phyloP scores from a whole-genome alignment of 2,888 invertebrate genomes.

The Cheilosia urbana region DNA sequence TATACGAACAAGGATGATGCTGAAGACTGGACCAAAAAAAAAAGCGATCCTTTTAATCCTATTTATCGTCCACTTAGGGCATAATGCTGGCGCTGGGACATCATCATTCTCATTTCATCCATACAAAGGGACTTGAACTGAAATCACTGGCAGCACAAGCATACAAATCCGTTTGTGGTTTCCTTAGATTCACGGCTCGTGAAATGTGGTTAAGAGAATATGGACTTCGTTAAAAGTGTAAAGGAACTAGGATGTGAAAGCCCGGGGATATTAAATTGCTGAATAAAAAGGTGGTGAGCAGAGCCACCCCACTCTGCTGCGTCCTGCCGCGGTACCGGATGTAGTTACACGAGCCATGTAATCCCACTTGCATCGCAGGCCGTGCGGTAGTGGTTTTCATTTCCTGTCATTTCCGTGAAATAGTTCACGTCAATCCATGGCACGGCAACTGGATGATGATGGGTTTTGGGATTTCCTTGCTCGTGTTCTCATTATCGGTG shows the following conservation, averaged over 20 bases:
- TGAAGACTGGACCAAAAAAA: slow-evolving; percentile 7
- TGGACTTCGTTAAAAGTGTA: slow-evolving; percentile 31
- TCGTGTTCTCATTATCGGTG: slow-evolving; percentile 68
- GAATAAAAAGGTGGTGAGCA: slow-evolving; percentile 4
- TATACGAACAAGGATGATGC: slow-evolving; percentile 14
- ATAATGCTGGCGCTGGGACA: slow-evolving; percentile 60
- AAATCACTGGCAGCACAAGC: slow-evolving; percentile 23
- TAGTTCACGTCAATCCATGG: slow-evolving; percentile 51
- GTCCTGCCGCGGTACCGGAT: not conserved
- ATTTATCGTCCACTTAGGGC: slow-evolving; percentile 56
- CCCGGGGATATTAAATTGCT: slow-evolving; percentile 47
- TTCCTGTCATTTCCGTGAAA: slow-evolving; percentile 30
- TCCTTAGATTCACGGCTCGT: slow-evolving; percentile 25
- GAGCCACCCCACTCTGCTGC: not conserved
- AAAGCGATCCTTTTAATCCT: slow-evolving; percentile 42
- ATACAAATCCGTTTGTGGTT: slow-evolving; percentile 35
- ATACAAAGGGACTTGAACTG: slow-evolving; percentile 24
- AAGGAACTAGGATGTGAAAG: not conserved
- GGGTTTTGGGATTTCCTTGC: slow-evolving; percentile 8
- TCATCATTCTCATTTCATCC: slow-evolving; percentile 32
- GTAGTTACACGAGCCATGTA: slow-evolving; percentile 28
- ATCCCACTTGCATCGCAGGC: slow-evolving; percentile 29
- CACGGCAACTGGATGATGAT: slow-evolving; percentile 23
- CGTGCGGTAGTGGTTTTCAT: slow-evolving; percentile 24
- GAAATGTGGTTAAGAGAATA: slow-evolving; percentile 27